Evolutionary conservation across 2,113 vertebrate genomes (phyloP).

Genomic region (Vidua chalybeata): DNA sequence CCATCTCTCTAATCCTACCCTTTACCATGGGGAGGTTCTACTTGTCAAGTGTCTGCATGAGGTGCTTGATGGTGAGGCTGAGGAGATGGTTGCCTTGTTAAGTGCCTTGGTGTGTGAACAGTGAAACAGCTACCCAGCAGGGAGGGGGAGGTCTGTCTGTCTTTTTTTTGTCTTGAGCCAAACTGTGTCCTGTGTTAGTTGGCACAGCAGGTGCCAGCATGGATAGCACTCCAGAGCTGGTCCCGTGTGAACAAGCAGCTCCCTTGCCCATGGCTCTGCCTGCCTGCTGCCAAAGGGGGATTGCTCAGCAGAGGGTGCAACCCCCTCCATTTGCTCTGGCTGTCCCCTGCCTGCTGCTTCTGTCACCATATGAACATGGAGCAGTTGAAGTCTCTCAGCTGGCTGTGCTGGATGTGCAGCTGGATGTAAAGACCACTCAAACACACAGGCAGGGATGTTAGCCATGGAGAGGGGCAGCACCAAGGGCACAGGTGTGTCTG

Average conservation of each 20-base stretch:
- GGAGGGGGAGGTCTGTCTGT: neutral
- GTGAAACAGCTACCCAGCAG: neutral
- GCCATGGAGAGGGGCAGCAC: conserved; percentile 18
- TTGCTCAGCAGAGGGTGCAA: neutral
- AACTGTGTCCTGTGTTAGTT: neutral
- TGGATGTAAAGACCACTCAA: conserved; percentile 26
- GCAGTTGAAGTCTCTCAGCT: conserved; percentile 80
- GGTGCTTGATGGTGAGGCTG: neutral
- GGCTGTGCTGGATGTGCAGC: conserved; percentile 67
- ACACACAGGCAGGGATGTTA: conserved; percentile 25
- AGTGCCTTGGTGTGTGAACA: neutral
- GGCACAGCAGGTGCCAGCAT: neutral
- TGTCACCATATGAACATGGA: conserved; percentile 76
- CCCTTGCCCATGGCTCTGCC: neutral
- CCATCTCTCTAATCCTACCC: neutral
- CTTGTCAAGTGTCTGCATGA: accelerated
- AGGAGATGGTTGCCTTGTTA: neutral
- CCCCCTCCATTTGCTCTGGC: conserved; percentile 23
- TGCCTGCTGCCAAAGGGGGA: neutral
- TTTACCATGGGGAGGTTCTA: neutral
- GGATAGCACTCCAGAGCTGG: accelerated
- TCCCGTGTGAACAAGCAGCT: accelerated
- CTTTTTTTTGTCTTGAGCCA: neutral
- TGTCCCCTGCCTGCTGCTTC: conserved; percentile 57
- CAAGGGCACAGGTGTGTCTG: conserved; percentile 43